Evolutionary conservation across 2,888 invertebrate species (phyloP).

Genomic region (Phortica magna): DNA sequence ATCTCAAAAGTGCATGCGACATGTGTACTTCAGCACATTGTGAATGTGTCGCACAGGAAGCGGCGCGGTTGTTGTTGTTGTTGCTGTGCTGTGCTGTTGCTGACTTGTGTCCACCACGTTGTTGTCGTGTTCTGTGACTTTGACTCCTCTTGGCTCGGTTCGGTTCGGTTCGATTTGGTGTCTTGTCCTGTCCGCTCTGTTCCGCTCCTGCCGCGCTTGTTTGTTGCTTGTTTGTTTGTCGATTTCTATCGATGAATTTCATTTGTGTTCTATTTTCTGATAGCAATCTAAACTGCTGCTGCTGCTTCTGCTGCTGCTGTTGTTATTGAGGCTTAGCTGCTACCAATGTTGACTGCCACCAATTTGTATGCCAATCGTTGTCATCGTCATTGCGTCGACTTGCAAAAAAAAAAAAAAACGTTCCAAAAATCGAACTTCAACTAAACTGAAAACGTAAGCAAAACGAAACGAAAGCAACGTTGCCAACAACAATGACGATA

Average conservation of each 20-base stretch:
- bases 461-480: slow-evolving; percentile 52
- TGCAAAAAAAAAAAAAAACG: too few species aligned
- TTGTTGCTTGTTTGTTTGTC: slow-evolving; percentile 45
- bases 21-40: slow-evolving; percentile 71
- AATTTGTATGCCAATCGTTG: slow-evolving; percentile 54
- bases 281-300: slow-evolving; percentile 74
- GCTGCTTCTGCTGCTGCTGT: slow-evolving; percentile 50
- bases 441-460: neutral
- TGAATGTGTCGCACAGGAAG: slow-evolving; percentile 36
- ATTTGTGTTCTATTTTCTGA: slow-evolving; percentile 76
- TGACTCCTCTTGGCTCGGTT: neutral
- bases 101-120: too few species aligned
- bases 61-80: slow-evolving; percentile 9
- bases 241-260: slow-evolving; percentile 76
- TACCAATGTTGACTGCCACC: slow-evolving; percentile 38
- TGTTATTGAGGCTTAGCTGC: neutral
- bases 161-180: neutral
- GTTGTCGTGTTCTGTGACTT: slow-evolving; percentile 7
- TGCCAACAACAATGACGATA: slow-evolving; percentile 37
- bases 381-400: neutral
- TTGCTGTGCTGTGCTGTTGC: neutral
- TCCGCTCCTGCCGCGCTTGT: neutral
- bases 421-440: neutral
- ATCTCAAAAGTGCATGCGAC: slow-evolving; percentile 60
- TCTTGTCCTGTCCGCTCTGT: slow-evolving; percentile 29